phyloP scores from a whole-genome alignment of 1,140 invertebrate species.

The Drosophila virilis region DNA sequence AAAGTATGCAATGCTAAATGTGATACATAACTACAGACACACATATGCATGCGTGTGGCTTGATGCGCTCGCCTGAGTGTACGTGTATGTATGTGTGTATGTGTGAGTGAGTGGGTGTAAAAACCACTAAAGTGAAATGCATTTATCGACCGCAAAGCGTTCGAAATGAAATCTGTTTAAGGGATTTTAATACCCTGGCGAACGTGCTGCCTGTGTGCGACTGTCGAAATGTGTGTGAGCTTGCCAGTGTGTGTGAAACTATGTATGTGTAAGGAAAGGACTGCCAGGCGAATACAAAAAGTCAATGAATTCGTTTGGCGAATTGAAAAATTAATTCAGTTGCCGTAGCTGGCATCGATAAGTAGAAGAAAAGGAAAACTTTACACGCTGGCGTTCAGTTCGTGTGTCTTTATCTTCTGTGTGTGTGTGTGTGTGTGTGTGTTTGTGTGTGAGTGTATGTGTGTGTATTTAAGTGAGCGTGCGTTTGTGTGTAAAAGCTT shows the following conservation, averaged over 20 bases:
- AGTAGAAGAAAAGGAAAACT: constrained; percentile 72
- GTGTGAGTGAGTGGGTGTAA: constrained; percentile 52
- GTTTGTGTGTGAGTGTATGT: constrained; percentile 2
- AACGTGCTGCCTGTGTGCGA: constrained; percentile 68
- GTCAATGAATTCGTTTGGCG: constrained; percentile 83
- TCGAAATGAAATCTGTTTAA: constrained; percentile 84
- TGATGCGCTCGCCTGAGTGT: not conserved
- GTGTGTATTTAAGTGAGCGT: constrained; percentile 3
- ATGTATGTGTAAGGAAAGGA: constrained; percentile 24
- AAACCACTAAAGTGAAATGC: constrained; percentile 81
- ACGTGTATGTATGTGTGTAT: constrained; percentile 12
- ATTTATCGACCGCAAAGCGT: constrained; percentile 83
- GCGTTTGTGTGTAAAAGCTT: constrained; percentile 50
- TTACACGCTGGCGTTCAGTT: constrained; percentile 66
- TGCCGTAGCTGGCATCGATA: constrained; percentile 77
- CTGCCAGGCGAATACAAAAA: constrained; percentile 69
- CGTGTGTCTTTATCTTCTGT: constrained; percentile 71
- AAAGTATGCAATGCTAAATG: constrained; percentile 78
- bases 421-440: constrained; percentile 5
- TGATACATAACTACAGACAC: constrained; percentile 54
- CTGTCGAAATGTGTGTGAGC: not conserved
- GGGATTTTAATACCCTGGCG: constrained; percentile 80
- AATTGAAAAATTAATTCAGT: constrained; percentile 84
- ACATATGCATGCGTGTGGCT: constrained; percentile 4
- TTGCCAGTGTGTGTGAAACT: not conserved